Conservation (phyloP, 2,113 vertebrate species). For the Macrotis lagotis region DNA sequence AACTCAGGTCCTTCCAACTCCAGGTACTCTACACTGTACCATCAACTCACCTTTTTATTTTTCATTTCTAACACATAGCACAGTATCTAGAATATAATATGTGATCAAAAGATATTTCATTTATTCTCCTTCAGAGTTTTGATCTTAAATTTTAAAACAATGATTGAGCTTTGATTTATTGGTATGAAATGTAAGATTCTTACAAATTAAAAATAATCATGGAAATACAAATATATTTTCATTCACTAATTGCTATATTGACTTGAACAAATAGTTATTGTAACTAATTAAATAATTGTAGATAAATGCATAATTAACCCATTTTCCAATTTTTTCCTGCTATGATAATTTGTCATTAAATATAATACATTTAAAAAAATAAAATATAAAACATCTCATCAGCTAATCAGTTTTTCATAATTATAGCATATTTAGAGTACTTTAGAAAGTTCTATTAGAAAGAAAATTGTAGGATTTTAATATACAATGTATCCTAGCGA, state of each 20-base stretch:
- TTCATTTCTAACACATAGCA: no score
- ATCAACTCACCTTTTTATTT: no score
- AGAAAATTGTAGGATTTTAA: background rate
- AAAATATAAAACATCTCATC: background rate
- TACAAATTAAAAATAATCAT: background rate
- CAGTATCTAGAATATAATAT: background rate
- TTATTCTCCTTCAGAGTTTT: background rate
- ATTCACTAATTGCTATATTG: background rate
- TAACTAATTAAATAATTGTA: background rate
- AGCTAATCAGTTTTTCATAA: background rate
- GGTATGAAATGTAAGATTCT: background rate
- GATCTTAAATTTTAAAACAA: background rate
- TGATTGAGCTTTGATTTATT: background rate
- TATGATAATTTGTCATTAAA: background rate
- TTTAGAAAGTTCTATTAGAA: background rate
- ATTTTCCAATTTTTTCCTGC: background rate
- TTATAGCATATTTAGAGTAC: background rate
- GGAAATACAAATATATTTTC: background rate
- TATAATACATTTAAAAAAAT: background rate
- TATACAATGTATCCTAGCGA: background rate
- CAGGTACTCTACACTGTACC: no score
- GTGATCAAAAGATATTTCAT: background rate
- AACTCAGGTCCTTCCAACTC: no score
- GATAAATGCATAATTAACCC: background rate
- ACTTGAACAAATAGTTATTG: background rate